Evolutionary conservation across 2,113 vertebrate species (phyloP), one percentile per base, ranked within the genome.

Genomic region (Genyomyrus donnyi): DNA sequence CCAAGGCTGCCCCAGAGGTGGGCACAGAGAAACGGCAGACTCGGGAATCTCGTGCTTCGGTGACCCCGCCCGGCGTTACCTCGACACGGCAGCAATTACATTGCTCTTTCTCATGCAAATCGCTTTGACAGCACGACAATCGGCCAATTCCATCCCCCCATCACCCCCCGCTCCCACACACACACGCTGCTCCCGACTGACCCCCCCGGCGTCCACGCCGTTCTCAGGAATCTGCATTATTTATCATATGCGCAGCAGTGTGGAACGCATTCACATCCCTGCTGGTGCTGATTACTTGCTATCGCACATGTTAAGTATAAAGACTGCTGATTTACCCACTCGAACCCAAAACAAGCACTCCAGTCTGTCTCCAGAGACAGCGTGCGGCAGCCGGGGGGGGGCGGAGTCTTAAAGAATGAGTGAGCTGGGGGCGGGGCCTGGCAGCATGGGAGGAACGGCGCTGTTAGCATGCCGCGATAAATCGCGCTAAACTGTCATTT

Each of bases 31-130:
- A 27, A 17, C 2, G 5, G 31, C 70, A 2, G 31, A 31, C 74
- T 39, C 1, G 15, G 35, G 74, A 77, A 77, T 77, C 35, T 35
- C 13, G 50, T 35, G 39, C 74, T 85, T 53, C 27, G 19, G 62
- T 88, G 83, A 90, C 83, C 90, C 89, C 56, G 35, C 42, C 56
- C 42, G 19, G 77, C n/a, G 21, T 84, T 85, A 90, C 62, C 87
- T 48, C 77, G 39, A 58, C 42, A 6, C 27, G 27, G 77, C 77
- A 89, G 90, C 95, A 95, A 95, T 95, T 95, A 96, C 93, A 91
- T 91, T 39, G 21, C 92, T 93, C 91, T 95, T 95, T 96, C 93
- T 92, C 94, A 95, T 95, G 95, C 93, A 94, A 94, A 96, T 95
- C 92, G 93, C 93, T 94, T 93, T 94, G 95, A 93, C 93, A 93